Conservation (phyloP, 35 echinoderm and acorn worm genomes). For the Hemicentrotus pulcherrimus region DNA sequence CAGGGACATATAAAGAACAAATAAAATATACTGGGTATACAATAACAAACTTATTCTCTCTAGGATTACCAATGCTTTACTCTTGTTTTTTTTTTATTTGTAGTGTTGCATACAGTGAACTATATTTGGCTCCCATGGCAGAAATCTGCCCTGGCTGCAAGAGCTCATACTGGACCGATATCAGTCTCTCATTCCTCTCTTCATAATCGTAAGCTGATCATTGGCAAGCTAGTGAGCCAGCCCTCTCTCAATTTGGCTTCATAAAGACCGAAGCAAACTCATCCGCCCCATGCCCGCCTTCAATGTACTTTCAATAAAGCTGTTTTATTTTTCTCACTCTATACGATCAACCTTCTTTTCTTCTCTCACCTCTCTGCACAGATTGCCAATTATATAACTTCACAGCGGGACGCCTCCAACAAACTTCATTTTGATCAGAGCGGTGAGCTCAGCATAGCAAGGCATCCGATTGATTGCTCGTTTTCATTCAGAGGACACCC, state of each 20-base stretch:
- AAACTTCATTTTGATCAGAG: neutral
- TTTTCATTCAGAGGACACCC: neutral
- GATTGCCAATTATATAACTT: slow-evolving; percentile 5
- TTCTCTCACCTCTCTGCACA: neutral
- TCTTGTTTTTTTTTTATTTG: too few species aligned
- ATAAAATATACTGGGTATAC: too few species aligned
- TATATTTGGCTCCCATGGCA: neutral
- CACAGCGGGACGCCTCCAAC: neutral
- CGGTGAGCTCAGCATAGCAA: neutral
- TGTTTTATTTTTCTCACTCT: neutral
- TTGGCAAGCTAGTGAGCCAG: neutral
- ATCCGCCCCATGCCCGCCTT: neutral
- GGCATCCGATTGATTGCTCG: neutral
- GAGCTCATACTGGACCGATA: neutral
- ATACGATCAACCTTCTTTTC: neutral
- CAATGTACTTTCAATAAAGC: neutral
- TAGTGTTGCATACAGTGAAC: neutral
- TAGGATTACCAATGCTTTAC: too few species aligned
- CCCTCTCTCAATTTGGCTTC: neutral
- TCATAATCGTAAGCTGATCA: neutral
- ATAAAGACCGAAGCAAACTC: neutral
- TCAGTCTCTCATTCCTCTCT: neutral
- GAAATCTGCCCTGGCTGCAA: neutral
- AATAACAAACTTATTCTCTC: too few species aligned
- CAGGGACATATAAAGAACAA: neutral